phyloP scores from a whole-genome alignment of 2,888 invertebrate species.

The Zygaena filipendulae region DNA sequence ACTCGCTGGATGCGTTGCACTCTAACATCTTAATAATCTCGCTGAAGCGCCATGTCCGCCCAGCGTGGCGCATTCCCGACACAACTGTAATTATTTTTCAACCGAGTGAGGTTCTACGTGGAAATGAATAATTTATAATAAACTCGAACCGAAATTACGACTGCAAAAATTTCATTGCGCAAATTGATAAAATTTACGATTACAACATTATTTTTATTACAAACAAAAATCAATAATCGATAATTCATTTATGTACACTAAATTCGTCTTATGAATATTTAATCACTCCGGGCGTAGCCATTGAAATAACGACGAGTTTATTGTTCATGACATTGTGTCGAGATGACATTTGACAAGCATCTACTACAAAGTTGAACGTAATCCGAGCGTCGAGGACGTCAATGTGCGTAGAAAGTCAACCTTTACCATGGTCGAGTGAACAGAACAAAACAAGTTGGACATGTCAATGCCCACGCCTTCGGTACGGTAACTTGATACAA shows the following conservation, averaged over 20 bases:
- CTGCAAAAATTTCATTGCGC: too few species aligned
- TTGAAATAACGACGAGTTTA: too few species aligned
- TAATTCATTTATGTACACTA: too few species aligned
- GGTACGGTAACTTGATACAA: constrained; percentile 62
- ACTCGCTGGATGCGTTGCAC: constrained; percentile 36
- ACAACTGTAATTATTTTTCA: constrained; percentile 56
- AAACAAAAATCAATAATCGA: too few species aligned
- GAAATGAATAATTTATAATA: too few species aligned
- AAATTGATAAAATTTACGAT: too few species aligned
- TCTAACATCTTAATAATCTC: constrained; percentile 58
- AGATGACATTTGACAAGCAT: constrained; percentile 46
- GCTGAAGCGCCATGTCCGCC: constrained; percentile 48
- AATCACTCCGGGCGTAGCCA: too few species aligned
- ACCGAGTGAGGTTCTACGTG: constrained; percentile 46
- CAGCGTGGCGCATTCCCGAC: constrained; percentile 53
- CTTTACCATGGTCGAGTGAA: constrained; percentile 55
- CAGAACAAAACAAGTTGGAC: constrained; percentile 63
- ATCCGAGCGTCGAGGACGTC: constrained; percentile 37
- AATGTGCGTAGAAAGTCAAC: constrained; percentile 61
- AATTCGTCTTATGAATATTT: too few species aligned
- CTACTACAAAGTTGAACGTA: constrained; percentile 43
- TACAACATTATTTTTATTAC: too few species aligned
- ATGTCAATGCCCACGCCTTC: constrained; percentile 68
- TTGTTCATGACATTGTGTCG: constrained; percentile 26
- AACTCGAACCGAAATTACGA: too few species aligned